Percentiles rank a stretch among this genome's conserved stretches.
These are phyloP conservation scores for Cladorhizidae sp. DNA, from an alignment of 37 sponge, comb jelly and placozoan species.

Conservation along the genomic window DNA sequence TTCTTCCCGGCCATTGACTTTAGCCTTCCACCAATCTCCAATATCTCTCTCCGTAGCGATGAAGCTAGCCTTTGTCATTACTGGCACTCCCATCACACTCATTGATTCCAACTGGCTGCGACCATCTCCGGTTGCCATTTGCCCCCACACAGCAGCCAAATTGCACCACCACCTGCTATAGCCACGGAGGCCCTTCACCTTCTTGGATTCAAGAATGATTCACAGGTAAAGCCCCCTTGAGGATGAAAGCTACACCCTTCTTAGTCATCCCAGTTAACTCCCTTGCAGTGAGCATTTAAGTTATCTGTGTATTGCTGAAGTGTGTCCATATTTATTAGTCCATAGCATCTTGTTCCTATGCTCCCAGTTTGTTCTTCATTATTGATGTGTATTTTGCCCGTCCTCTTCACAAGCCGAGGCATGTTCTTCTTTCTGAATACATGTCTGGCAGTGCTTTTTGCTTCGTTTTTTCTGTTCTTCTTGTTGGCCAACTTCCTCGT, in stretches of 20 bases:
- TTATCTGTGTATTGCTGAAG: not conserved
- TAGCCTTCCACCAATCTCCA: conserved; percentile 15
- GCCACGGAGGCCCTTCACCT: not conserved
- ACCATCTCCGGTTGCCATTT: conserved; percentile 61
- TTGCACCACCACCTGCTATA: conserved; percentile 36
- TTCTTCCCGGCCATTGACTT: not conserved
- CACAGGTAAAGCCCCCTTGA: not conserved
- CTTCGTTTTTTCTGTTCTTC: not conserved
- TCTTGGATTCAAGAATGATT: not conserved
- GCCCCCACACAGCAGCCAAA: too few species aligned
- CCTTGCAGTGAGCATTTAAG: not conserved
- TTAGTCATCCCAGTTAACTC: not conserved
- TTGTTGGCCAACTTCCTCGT: not conserved
- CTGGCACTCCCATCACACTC: not conserved
- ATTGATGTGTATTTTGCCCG: not conserved
- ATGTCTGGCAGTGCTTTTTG: too few species aligned
- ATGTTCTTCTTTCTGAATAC: not conserved
- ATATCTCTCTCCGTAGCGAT: conserved; percentile 11
- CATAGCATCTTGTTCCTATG: not conserved
- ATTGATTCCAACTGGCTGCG: conserved; percentile 10
- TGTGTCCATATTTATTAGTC: not conserved
- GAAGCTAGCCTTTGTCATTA: conserved; percentile 10
- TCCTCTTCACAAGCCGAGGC: not conserved
- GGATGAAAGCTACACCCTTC: too few species aligned
- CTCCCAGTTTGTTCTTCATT: not conserved